These are phyloP conservation scores for Himalopsyche kuldschensis DNA, from an alignment of 2,888 invertebrate species.

Conservation along the genomic window DNA sequence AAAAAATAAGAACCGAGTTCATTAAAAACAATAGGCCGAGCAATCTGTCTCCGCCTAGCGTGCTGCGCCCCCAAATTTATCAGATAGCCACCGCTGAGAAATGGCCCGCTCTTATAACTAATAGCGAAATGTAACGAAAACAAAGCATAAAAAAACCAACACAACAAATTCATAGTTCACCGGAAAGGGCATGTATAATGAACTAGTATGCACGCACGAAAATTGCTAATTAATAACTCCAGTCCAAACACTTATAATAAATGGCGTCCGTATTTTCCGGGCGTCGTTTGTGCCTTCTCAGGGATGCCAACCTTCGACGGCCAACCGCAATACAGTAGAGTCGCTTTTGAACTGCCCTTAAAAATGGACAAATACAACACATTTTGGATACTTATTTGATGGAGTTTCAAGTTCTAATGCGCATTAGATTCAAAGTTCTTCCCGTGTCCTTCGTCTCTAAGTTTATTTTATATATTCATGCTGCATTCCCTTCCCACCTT, in stretches of 20 bases:
- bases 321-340: background rate
- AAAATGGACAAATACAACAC: too few species aligned
- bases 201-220: constrained; percentile 39
- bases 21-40: constrained; percentile 38
- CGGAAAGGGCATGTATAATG: constrained; percentile 39
- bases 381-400: too few species aligned
- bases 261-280: constrained; percentile 35
- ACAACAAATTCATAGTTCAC: constrained; percentile 40
- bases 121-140: constrained; percentile 25
- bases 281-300: background rate
- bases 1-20: constrained; percentile 28
- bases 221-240: constrained; percentile 41
- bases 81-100: constrained; percentile 36
- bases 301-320: background rate
- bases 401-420: too few species aligned
- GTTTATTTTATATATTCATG: too few species aligned
- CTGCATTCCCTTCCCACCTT: too few species aligned
- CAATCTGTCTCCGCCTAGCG: constrained; percentile 30
- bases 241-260: constrained; percentile 40
- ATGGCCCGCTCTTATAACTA: constrained; percentile 36
- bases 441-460: too few species aligned
- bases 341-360: too few species aligned
- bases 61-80: constrained; percentile 29
- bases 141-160: constrained; percentile 28
- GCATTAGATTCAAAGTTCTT: too few species aligned